Conservation (phyloP, 2,888 invertebrate genomes). For the Xiphydria camelus region DNA sequence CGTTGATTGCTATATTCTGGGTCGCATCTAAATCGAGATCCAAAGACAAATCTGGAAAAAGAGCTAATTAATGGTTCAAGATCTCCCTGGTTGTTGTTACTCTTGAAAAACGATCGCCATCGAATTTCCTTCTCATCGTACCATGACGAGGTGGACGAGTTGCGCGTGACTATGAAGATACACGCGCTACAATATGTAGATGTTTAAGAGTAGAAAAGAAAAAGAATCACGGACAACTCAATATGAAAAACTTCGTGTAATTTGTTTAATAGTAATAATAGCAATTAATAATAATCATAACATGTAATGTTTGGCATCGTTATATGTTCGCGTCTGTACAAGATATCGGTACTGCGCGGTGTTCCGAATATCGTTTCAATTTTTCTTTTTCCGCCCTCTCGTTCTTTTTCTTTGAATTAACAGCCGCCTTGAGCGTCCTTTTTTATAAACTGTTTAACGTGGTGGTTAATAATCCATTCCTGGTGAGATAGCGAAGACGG, state of each 20-base stretch:
- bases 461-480: slow-evolving; percentile 1
- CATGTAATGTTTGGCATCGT: slow-evolving; percentile 54
- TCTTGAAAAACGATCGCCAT: too few species aligned
- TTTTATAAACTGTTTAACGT: neutral
- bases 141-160: too few species aligned
- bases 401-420: too few species aligned
- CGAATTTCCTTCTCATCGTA: too few species aligned
- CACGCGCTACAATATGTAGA: too few species aligned
- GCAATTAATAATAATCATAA: slow-evolving; percentile 37
- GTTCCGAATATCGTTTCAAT: neutral
- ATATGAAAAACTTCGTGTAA: slow-evolving; percentile 39
- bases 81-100: too few species aligned
- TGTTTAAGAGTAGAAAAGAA: neutral
- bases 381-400: neutral
- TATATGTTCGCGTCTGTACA: slow-evolving; percentile 51
- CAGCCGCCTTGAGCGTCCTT: too few species aligned
- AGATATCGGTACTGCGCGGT: slow-evolving; percentile 1
- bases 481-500: slow-evolving; percentile 1
- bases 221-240: slow-evolving; percentile 21
- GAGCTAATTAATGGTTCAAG: too few species aligned
- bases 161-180: too few species aligned
- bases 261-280: slow-evolving; percentile 25
- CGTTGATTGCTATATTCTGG: too few species aligned
- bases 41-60: too few species aligned
- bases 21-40: too few species aligned